Evolutionary conservation across 2,888 invertebrate genomes (phyloP).

Genomic region (Sclerodermus sp.): DNA sequence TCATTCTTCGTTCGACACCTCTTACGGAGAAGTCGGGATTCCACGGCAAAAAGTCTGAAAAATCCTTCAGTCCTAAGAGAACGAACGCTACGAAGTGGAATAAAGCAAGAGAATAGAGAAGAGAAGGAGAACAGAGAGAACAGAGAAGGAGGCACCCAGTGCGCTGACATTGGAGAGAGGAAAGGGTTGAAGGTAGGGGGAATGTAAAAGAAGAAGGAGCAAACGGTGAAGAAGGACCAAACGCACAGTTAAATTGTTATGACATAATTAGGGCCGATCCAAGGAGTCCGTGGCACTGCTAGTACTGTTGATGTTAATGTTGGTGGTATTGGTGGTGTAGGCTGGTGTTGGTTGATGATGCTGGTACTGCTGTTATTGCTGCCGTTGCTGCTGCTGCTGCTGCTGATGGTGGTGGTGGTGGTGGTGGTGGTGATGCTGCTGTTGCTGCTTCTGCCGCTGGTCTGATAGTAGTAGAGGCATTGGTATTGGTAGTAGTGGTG

Average conservation of each 20-base stretch:
- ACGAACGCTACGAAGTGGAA: too few relatives aligned
- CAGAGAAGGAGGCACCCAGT: background rate
- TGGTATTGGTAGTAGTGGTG: too few relatives aligned
- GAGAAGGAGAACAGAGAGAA: background rate
- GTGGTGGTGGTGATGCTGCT: too few relatives aligned
- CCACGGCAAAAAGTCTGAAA: too few relatives aligned
- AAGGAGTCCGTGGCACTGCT: constrained; percentile 1
- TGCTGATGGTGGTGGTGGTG: too few relatives aligned
- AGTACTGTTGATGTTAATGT: too few relatives aligned
- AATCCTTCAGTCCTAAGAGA: too few relatives aligned
- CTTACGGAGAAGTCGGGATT: too few relatives aligned
- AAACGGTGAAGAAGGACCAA: constrained; percentile 5
- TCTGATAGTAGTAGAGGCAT: constrained; percentile 3
- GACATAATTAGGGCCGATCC: constrained; percentile 53
- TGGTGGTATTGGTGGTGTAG: too few relatives aligned
- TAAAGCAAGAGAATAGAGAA: background rate
- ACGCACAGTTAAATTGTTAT: constrained; percentile 50
- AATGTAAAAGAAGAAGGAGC: constrained; percentile 15
- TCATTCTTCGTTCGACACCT: too few relatives aligned
- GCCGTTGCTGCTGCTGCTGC: constrained; percentile 7
- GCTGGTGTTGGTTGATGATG: background rate
- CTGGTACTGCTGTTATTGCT: constrained; percentile 1
- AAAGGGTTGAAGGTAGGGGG: constrained; percentile 8
- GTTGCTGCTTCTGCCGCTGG: background rate
- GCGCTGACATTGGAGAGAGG: too few relatives aligned